Base-by-base conservation (phyloP, 2,797 vertebrate species). In the Antennarius maculatus region DNA sequence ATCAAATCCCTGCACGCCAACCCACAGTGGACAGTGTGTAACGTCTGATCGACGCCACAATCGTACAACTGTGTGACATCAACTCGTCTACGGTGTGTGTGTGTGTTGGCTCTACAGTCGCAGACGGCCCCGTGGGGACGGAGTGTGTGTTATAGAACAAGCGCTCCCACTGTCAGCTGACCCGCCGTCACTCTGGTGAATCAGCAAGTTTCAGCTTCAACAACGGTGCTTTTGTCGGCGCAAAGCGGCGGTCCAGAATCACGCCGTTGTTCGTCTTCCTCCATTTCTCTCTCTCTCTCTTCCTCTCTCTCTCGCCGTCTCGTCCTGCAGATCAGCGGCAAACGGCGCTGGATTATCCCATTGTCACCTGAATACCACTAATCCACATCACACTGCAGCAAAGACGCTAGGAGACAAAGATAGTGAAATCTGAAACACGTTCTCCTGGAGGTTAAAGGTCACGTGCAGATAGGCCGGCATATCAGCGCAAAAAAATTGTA, bases 141-240 rank as follows among this genome's bases (percentile, higher is more conserved):
- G 49, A 62, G 72, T 61, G 62, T 54, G 67, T 83, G 2, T 68
- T 54, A 42, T 59, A 53, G 3, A 71, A 69, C 61, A 71, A 74
- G 61, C 55, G 13, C 34, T 46, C 45, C 41, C 62, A 73, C 60
- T 56, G 74, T 80, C 78, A 75, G 67, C 61, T 71, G 75, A 81
- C 34, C 14, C 1, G 31, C 8, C 2, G 23, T 69, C 72, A 18
- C 54, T 69, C 15, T 1, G 7, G 58, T 72, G 59, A 3, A 66
- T 75, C 68, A 61, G 53, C 23, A 10, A 34, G 50, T 53, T 34
- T 31, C 39, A 70, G 55, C 70, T 46, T 43, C 50, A 77, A 74
- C 78, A 79, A 48, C 34, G 0, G 5, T 1, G 52, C 61, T 61
- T 57, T 60, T 83, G 52, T 77, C 27, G 8, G 34, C 0, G 6